Base-by-base conservation (phyloP, 2,888 invertebrate species). In the Hypolimnas misippus region DNA sequence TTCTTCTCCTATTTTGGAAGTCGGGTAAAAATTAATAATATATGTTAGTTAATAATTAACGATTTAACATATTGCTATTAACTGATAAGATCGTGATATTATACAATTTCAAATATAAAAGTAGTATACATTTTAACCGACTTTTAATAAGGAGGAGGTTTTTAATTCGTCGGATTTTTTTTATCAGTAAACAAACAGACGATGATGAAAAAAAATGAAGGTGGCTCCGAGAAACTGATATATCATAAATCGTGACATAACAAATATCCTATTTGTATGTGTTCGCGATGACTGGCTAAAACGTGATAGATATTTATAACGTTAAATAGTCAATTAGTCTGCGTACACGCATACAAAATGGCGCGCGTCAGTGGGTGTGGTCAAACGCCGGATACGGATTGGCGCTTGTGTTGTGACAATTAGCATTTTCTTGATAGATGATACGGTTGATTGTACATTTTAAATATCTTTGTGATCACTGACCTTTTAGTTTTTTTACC, bases 291-390 rank as follows among this genome's bases (percentile, higher is more conserved):
- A 50, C 16, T 40, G 29, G 46, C 12, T 46, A 33, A 54, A 40
- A 33, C 29, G 35, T 33, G 44, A 56, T 46, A 46, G 56, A 56
- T 56, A 57, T 56, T 61, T 59, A 38, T 66, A 62, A 67, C 66
- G 66, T 66, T 76, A 80, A 79, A 76, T 72, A 77, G 73, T 70
- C 79, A 74, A 80, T 81, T 82, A 81, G 76, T 77, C 77, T 81
- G 85, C 84, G 77, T 80, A 64, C 70, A 79, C 86, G 87, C 87
- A 84, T 76, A 25, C 81, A 88, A 87, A 76, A 91, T 90, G 91
- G 90, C 90, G 82, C 58, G 68, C 78, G 60, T 12, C 46, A 49
- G 84, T 87, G 90, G 91, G 91, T 75, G 91, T 86, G 88, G 84
- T 65, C 73, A 55, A 71, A 72, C 67, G 77, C 73, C 70, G 78